phyloP scores from a whole-genome alignment of 2,113 vertebrate genomes.

The Camelus dromedarius region DNA sequence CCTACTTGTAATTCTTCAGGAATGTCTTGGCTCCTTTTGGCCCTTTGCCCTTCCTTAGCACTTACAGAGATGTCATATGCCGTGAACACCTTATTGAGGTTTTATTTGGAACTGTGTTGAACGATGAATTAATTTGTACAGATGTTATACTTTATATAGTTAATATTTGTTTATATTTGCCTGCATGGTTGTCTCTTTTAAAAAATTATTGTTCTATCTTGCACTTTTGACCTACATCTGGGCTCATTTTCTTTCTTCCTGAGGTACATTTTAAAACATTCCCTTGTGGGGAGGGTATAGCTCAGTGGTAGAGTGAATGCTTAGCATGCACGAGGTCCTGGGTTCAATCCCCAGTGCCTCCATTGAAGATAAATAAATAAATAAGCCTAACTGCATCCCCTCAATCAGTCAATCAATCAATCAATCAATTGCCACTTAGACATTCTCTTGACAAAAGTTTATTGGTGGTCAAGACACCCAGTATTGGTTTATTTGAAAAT shows the following conservation, averaged over 20 bases:
- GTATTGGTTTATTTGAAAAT: not conserved
- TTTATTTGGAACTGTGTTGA: not conserved
- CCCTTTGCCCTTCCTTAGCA: not conserved
- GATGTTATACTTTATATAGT: not conserved
- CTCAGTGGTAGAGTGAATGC: too few relatives aligned
- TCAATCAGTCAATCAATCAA: too few relatives aligned
- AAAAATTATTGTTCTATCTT: not conserved
- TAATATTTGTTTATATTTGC: not conserved
- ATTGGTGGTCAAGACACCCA: not conserved
- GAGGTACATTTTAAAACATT: not conserved
- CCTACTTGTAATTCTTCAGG: not conserved
- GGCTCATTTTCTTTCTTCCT: not conserved
- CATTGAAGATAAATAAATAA: too few relatives aligned
- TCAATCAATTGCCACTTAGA: too few relatives aligned
- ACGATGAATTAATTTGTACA: not conserved
- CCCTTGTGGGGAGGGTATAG: not conserved
- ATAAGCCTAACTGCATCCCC: too few relatives aligned
- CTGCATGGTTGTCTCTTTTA: not conserved
- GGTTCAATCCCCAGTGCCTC: too few relatives aligned
- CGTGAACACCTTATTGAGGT: not conserved
- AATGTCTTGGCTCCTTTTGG: not conserved
- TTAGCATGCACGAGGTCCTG: too few relatives aligned
- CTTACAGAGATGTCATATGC: not conserved
- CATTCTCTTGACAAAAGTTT: not conserved
- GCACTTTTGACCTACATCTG: not conserved